Conservation (phyloP, 2,113 vertebrate genomes). For the Oryctolagus cuniculus region DNA sequence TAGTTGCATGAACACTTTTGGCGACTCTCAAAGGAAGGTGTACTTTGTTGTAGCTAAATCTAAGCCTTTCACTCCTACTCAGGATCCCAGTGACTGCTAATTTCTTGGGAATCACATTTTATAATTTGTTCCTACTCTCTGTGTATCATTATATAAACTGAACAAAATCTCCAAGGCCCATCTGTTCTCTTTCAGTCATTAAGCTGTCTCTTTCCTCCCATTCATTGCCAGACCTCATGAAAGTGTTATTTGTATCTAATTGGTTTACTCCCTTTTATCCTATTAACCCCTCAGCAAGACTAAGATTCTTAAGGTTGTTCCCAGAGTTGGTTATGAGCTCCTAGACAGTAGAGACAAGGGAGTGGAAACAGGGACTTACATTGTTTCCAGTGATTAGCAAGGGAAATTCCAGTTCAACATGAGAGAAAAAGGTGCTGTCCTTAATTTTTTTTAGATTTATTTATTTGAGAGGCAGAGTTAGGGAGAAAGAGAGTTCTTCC, state of each 20-base stretch:
- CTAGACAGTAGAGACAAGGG: background rate
- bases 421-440: background rate
- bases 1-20: background rate
- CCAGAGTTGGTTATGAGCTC: constrained; percentile 45
- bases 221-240: background rate
- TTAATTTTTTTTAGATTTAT: background rate
- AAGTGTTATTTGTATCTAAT: background rate
- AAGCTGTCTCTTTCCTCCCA: background rate
- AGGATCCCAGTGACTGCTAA: background rate
- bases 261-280: background rate
- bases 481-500: too few relatives aligned
- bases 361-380: background rate
- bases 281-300: background rate
- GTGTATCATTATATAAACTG: background rate
- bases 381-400: background rate
- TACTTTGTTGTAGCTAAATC: background rate
- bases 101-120: constrained; percentile 9
- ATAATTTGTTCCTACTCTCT: background rate
- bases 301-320: background rate
- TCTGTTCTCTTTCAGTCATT: background rate
- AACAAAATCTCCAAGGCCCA: background rate
- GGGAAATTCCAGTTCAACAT: constrained; percentile 30
- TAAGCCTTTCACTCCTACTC: background rate
- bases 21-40: background rate
- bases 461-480: too few relatives aligned